Evolutionary conservation across 2,797 vertebrate genomes (phyloP).

Genomic region (Eospalax fontanierii): DNA sequence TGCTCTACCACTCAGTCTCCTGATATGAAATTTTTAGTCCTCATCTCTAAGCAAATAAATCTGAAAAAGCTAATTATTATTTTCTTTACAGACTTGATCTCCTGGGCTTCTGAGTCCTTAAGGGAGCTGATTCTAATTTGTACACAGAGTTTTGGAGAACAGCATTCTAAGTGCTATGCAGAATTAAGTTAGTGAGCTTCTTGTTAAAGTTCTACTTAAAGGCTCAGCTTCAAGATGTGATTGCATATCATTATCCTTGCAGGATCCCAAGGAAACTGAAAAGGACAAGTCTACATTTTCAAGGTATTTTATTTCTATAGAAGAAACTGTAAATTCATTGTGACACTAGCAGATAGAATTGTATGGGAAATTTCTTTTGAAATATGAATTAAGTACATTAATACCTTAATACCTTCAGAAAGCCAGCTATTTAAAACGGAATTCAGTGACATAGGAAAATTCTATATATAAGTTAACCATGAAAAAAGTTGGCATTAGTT

Average conservation of each 20-base stretch:
- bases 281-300: not conserved
- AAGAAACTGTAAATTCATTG: not conserved
- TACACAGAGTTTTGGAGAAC: not conserved
- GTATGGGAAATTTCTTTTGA: not conserved
- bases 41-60: not conserved
- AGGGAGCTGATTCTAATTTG: not conserved
- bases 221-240: not conserved
- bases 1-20: not conserved
- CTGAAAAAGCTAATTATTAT: not conserved
- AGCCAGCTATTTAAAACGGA: not conserved
- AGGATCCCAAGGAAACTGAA: not conserved
- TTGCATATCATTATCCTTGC: not conserved
- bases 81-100: not conserved
- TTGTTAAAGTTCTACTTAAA: not conserved
- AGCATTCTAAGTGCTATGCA: not conserved
- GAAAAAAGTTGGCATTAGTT: not conserved
- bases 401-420: not conserved
- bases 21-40: not conserved
- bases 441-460: not conserved
- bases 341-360: too few relatives aligned
- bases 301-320: not conserved
- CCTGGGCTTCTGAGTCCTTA: not conserved
- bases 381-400: not conserved
- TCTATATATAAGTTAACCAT: not conserved
- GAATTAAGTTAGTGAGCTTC: not conserved